Evolutionary conservation across 2,888 invertebrate genomes (phyloP).

Genomic region (Synanthedon vespiformis): DNA sequence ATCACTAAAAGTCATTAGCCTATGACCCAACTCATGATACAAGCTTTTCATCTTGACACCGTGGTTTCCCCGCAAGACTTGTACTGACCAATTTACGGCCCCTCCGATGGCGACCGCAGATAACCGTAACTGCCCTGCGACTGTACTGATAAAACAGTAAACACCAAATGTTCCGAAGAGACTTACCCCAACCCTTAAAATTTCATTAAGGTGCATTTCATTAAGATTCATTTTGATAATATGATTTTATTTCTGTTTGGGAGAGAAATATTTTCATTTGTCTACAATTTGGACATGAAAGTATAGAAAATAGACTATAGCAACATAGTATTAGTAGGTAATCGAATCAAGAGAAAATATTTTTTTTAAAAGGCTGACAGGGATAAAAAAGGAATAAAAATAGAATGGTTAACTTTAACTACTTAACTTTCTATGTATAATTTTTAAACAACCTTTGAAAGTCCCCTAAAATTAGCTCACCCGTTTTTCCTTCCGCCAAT

Average conservation of each 20-base stretch:
- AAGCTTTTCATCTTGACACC: constrained; percentile 57
- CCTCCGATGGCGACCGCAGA: constrained; percentile 50
- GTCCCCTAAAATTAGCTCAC: no score
- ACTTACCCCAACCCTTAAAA: constrained; percentile 20
- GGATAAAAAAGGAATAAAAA: no score
- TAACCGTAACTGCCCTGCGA: constrained; percentile 51
- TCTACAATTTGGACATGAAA: no score
- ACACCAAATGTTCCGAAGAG: constrained; percentile 41
- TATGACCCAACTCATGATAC: constrained; percentile 53
- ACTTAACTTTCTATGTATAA: no score
- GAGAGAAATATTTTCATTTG: no score
- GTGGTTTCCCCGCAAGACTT: constrained; percentile 37
- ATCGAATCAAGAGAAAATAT: no score
- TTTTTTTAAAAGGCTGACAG: no score
- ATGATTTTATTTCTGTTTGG: background rate
- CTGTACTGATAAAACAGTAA: constrained; percentile 49
- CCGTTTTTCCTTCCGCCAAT: no score
- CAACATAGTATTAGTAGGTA: no score
- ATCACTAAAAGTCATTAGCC: constrained; percentile 46
- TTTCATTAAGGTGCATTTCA: constrained; percentile 18
- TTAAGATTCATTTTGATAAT: background rate
- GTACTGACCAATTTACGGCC: constrained; percentile 34
- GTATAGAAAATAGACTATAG: no score
- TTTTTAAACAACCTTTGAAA: no score
- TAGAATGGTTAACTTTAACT: no score